phyloP scores from a whole-genome alignment of 2,113 vertebrate genomes.

The Apistogramma diplotaenia region DNA sequence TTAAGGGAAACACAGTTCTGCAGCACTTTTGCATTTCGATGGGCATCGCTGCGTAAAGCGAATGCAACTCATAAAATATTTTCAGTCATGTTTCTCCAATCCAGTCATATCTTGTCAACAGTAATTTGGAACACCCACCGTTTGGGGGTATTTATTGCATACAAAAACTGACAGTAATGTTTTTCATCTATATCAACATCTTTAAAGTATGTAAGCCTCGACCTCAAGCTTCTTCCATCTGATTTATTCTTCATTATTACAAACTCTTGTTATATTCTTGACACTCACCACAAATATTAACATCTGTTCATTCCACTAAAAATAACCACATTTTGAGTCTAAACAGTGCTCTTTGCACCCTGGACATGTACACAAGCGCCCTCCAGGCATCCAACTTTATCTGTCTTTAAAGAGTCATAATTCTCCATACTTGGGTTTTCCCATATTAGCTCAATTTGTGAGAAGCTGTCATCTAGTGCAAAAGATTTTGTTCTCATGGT shows the following conservation, averaged over 20 bases:
- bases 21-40: neutral
- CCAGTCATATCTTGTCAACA: neutral
- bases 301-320: neutral
- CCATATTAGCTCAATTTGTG: neutral
- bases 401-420: neutral
- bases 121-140: neutral
- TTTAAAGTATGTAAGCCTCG: neutral
- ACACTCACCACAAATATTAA: neutral
- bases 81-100: neutral
- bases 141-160: neutral
- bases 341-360: too few species aligned
- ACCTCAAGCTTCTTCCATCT: neutral
- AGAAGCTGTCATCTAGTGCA: neutral
- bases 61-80: neutral
- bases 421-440: neutral
- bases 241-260: neutral
- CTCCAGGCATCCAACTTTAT: neutral
- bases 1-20: neutral
- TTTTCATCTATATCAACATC: neutral
- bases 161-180: neutral
- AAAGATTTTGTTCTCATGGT: neutral
- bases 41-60: neutral
- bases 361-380: too few species aligned
- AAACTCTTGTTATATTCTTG: neutral
- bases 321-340: too few species aligned